phyloP scores from a whole-genome alignment of 2,888 invertebrate species.

The Temnothorax ravouxi region DNA sequence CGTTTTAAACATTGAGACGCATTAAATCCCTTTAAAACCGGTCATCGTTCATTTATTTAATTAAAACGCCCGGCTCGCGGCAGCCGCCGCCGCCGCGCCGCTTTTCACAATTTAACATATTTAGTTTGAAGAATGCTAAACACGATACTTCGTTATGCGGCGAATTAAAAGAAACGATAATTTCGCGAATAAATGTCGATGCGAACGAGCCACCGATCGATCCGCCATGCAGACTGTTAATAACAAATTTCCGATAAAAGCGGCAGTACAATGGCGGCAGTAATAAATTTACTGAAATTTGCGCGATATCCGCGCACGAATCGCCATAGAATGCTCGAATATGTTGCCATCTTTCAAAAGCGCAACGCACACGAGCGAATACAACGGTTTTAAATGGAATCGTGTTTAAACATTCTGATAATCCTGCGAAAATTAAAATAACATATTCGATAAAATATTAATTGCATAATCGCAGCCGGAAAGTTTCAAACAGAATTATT shows the following conservation, averaged over 20 bases:
- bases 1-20: conserved; percentile 68
- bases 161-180: conserved; percentile 55
- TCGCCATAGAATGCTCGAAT: conserved; percentile 34
- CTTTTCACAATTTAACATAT: conserved; percentile 65
- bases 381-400: conserved; percentile 49
- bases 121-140: conserved; percentile 63
- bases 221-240: conserved; percentile 45
- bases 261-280: conserved; percentile 52
- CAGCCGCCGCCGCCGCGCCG: conserved; percentile 37
- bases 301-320: conserved; percentile 41
- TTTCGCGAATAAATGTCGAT: conserved; percentile 56
- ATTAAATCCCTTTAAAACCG: conserved; percentile 71
- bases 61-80: conserved; percentile 64
- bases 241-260: conserved; percentile 58
- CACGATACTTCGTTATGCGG: conserved; percentile 39
- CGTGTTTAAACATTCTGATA: conserved; percentile 51
- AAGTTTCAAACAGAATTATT: conserved; percentile 44
- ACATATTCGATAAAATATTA: conserved; percentile 51
- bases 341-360: conserved; percentile 53
- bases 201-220: conserved; percentile 43
- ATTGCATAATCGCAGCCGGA: conserved; percentile 41
- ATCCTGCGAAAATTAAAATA: conserved; percentile 49
- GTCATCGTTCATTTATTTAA: conserved; percentile 71
- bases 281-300: conserved; percentile 57
- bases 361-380: conserved; percentile 39